A percentile compares a stretch with the other conserved stretches of the same genome.
Evolutionary conservation across 2,888 invertebrate genomes (phyloP).

Genomic region (Colostygia pectinataria): DNA sequence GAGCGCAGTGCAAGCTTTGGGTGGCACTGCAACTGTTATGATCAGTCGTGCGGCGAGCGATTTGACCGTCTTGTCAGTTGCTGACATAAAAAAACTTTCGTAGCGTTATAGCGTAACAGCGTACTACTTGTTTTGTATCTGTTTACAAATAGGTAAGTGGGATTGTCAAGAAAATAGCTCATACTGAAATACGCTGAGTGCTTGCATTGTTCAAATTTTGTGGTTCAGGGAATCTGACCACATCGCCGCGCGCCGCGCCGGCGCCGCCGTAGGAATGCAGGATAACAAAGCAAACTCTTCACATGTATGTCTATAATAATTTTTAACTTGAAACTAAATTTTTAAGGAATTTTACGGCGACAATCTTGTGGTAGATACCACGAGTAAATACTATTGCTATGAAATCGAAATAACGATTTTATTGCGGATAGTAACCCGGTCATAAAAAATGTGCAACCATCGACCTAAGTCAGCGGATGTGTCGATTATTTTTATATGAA

Average conservation of each 20-base stretch:
- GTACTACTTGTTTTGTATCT: conserved; percentile 5
- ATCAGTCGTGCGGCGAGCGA: no score
- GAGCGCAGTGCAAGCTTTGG: no score
- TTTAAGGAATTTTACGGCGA: no score
- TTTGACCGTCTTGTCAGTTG: no score
- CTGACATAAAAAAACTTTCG: no score
- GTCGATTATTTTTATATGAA: conserved; percentile 62
- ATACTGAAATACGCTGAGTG: conserved; percentile 15
- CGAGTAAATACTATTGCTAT: no score
- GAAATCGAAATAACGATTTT: no score
- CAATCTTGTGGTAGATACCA: no score
- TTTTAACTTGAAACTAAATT: no score
- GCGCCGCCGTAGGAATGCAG: conserved; percentile 31
- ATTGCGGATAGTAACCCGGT: background rate
- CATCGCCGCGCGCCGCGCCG: no score
- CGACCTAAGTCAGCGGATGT: conserved; percentile 40
- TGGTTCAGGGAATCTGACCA: conserved; percentile 20
- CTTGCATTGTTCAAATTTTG: conserved; percentile 31
- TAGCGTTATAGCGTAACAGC: no score
- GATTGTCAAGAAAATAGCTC: conserved; percentile 26
- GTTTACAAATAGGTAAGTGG: conserved; percentile 17
- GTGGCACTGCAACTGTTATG: no score
- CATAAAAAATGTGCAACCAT: conserved; percentile 44
- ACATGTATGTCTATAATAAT: conserved; percentile 27
- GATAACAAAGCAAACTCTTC: conserved; percentile 29